Evolutionary conservation across 2,888 invertebrate species (phyloP).

Genomic region (Drosophila cyrtoloma): DNA sequence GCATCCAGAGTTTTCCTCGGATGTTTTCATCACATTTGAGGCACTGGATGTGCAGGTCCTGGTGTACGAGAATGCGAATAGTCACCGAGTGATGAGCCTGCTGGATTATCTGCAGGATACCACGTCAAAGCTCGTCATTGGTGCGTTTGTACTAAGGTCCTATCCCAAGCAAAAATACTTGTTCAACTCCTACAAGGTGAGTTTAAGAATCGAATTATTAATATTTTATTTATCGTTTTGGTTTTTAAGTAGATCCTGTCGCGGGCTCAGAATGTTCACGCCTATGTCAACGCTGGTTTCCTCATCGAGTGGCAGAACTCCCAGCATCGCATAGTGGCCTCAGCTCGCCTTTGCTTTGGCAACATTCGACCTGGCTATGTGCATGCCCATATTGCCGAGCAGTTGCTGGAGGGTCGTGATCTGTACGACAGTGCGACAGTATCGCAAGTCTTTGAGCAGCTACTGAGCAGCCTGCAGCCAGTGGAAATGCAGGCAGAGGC

Average conservation of each 20-base stretch:
- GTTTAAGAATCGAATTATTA: background rate
- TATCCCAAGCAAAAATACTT: constrained; percentile 85
- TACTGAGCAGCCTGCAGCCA: constrained; percentile 88
- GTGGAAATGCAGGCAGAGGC: constrained; percentile 89
- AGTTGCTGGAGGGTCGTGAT: constrained; percentile 85
- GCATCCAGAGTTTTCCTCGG: constrained; percentile 89
- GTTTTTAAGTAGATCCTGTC: constrained; percentile 88
- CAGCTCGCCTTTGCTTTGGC: constrained; percentile 88
- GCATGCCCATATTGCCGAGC: constrained; percentile 87
- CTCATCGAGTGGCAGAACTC: constrained; percentile 86
- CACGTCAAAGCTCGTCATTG: constrained; percentile 88
- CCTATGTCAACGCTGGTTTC: constrained; percentile 92
- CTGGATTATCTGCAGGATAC: constrained; percentile 88
- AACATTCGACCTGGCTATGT: constrained; percentile 87
- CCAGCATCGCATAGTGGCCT: constrained; percentile 38
- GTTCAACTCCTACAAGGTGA: constrained; percentile 90
- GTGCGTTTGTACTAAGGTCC: constrained; percentile 87
- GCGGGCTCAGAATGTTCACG: constrained; percentile 91
- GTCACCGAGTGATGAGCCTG: constrained; percentile 86
- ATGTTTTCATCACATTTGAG: constrained; percentile 87
- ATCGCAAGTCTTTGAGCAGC: constrained; percentile 85
- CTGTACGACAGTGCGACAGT: constrained; percentile 83
- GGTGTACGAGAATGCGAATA: constrained; percentile 72
- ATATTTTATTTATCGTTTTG: background rate
- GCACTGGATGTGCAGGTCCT: constrained; percentile 75